Percentiles rank a stretch among this genome's conserved stretches.
phyloP scores from a whole-genome alignment of 2,113 vertebrate genomes.

The Puma concolor region DNA sequence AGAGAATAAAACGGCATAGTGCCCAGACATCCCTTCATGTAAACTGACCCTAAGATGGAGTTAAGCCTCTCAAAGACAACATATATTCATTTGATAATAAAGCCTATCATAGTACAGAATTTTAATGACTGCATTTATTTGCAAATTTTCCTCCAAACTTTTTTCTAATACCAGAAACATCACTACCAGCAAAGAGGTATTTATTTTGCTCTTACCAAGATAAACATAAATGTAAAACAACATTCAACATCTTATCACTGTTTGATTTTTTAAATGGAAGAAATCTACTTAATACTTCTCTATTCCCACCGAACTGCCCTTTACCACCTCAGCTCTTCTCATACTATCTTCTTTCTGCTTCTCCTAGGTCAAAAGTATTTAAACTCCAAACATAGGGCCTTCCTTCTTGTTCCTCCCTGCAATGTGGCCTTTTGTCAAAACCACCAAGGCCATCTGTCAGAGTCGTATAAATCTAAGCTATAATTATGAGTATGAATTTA shows the following conservation, averaged over 20 bases:
- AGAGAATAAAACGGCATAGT: neutral
- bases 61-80: neutral
- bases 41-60: constrained; percentile 14
- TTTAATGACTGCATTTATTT: constrained; percentile 38
- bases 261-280: neutral
- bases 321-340: neutral
- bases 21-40: neutral
- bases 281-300: neutral
- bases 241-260: neutral
- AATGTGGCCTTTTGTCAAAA: neutral
- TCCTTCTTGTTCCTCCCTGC: neutral
- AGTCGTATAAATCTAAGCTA: neutral
- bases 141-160: neutral
- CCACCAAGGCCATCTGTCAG: neutral
- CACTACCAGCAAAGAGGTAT: neutral
- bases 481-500: neutral
- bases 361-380: neutral
- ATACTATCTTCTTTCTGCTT: neutral
- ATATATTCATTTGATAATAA: neutral
- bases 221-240: constrained; percentile 23
- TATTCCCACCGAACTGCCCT: neutral
- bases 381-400: neutral
- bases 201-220: neutral
- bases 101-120: neutral
- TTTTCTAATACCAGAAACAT: neutral